A percentile compares a stretch with the other conserved stretches of the same genome.
These are phyloP conservation scores for Tetranychus truncatus DNA, from an alignment of 2,888 invertebrate species.

Conservation along the genomic window DNA sequence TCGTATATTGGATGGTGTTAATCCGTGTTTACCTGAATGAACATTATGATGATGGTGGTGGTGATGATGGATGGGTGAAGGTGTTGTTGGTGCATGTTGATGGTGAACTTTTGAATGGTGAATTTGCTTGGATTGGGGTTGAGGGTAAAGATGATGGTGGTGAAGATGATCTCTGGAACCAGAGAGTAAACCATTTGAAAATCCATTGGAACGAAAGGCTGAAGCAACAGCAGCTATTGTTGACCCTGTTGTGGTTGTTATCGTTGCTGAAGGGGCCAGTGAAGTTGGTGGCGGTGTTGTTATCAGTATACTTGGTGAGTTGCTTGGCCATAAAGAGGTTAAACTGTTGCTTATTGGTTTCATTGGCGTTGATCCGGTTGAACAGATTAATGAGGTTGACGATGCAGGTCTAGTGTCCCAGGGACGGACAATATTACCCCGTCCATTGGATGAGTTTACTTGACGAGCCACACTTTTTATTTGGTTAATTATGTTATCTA, in stretches of 20 bases:
- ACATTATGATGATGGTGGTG: neutral
- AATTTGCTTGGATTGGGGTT: neutral
- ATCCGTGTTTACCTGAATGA: neutral
- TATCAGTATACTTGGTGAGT: too few relatives aligned
- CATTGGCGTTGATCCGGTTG: neutral
- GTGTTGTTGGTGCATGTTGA: neutral
- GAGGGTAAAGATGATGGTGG: neutral
- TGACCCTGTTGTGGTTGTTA: neutral
- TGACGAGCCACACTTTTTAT: neutral
- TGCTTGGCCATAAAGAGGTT: too few relatives aligned
- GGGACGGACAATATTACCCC: neutral
- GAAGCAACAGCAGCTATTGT: neutral
- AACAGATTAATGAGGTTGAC: neutral
- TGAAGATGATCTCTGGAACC: conserved; percentile 6
- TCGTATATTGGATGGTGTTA: conserved; percentile 24
- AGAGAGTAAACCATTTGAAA: neutral
- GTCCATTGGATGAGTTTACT: neutral
- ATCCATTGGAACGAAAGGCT: neutral
- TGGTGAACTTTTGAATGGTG: neutral
- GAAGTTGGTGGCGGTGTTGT: too few relatives aligned
- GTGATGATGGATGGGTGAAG: neutral
- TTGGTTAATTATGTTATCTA: neutral
- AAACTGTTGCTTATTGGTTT: too few relatives aligned
- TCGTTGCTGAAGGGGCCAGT: neutral
- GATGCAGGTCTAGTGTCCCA: conserved; percentile 8